These are phyloP conservation scores for Dermochelys coriacea DNA, from an alignment of 2,797 vertebrate species.

Conservation along the genomic window DNA sequence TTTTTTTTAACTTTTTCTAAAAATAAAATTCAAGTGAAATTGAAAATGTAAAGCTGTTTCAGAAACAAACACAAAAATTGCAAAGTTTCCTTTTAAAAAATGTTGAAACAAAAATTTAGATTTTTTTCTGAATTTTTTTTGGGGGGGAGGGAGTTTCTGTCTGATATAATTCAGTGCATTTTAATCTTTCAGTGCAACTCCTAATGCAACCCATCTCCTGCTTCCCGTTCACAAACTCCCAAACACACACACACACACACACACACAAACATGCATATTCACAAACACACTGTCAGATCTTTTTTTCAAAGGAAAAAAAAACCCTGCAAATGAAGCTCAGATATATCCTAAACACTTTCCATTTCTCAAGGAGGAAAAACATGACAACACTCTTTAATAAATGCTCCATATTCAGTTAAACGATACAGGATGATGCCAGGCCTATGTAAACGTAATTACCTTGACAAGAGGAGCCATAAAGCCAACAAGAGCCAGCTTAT, in stretches of 20 bases:
- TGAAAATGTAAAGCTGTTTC: background rate
- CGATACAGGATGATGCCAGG: background rate
- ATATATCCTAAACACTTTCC: background rate
- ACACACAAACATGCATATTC: background rate
- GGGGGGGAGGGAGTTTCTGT: background rate
- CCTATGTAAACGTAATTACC: slow-evolving; percentile 21
- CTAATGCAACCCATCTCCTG: background rate
- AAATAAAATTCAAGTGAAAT: background rate
- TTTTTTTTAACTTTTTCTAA: background rate
- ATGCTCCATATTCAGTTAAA: slow-evolving; percentile 25
- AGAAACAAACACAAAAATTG: background rate
- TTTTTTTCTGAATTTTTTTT: background rate
- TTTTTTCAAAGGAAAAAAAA: slow-evolving; percentile 16
- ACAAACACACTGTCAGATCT: background rate
- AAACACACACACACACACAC: background rate
- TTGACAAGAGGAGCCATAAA: background rate
- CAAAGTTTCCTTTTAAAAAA: background rate
- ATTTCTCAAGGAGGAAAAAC: slow-evolving; percentile 14
- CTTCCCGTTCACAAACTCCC: background rate
- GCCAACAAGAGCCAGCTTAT: background rate
- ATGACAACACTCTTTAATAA: background rate
- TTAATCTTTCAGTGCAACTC: slow-evolving; percentile 28
- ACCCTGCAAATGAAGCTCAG: background rate
- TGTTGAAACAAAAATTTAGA: background rate
- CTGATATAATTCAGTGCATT: background rate